These are phyloP conservation scores for Chinchilla lanigera DNA, from an alignment of 2,113 vertebrate species.

Conservation along the genomic window DNA sequence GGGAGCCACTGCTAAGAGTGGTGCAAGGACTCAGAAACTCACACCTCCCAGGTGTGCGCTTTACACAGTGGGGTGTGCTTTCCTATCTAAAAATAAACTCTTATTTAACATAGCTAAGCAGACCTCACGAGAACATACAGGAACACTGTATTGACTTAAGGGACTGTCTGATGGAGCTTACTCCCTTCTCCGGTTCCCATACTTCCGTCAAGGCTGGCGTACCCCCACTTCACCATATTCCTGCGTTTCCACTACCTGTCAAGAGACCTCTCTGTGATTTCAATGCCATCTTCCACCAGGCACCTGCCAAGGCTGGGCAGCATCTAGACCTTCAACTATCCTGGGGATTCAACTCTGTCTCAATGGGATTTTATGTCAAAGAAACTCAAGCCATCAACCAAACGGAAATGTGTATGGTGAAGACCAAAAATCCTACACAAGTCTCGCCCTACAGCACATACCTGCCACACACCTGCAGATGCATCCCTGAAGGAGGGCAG, in stretches of 20 bases:
- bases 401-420: background rate
- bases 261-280: background rate
- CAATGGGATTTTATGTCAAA: background rate
- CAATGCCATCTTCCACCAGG: background rate
- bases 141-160: background rate
- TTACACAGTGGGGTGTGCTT: background rate
- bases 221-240: background rate
- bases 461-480: background rate
- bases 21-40: background rate
- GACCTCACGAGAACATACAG: background rate
- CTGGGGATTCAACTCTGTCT: background rate
- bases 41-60: too few relatives aligned
- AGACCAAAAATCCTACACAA: background rate
- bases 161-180: fast-evolving
- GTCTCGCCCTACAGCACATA: background rate
- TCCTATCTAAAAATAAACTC: background rate
- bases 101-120: background rate
- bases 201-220: fast-evolving
- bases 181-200: background rate
- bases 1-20: background rate
- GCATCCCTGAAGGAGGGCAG: background rate
- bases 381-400: background rate
- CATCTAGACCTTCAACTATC: background rate
- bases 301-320: too few relatives aligned
- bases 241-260: fast-evolving